Conservation (phyloP, 2,113 vertebrate genomes). For the Alosa alosa region DNA sequence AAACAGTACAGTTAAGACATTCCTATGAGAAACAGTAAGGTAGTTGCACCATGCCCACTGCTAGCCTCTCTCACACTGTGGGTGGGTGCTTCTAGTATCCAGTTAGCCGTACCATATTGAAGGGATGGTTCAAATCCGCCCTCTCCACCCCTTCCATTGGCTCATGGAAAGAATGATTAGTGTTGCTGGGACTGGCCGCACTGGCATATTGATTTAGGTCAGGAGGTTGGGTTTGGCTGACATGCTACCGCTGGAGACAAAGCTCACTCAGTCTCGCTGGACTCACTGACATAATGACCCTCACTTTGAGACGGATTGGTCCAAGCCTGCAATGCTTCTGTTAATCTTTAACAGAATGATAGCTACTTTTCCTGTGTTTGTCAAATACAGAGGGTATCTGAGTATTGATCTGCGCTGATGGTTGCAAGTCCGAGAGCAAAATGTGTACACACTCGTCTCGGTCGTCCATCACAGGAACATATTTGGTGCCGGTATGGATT, state of each 20-base stretch:
- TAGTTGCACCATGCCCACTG: slow-evolving; percentile 27
- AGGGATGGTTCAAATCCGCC: not conserved
- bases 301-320: slow-evolving; percentile 29
- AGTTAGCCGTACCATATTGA: slow-evolving; percentile 26
- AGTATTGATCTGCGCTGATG: not conserved
- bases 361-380: not conserved
- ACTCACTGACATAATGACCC: slow-evolving; percentile 17
- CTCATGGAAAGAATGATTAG: slow-evolving; percentile 37
- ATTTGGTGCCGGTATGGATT: not conserved
- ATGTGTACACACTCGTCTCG: not conserved
- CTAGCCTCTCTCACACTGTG: not conserved
- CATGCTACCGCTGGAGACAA: slow-evolving; percentile 36
- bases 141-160: not conserved
- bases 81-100: not conserved
- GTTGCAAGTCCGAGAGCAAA: not conserved
- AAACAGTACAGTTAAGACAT: not conserved
- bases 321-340: slow-evolving; percentile 21
- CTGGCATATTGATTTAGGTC: slow-evolving; percentile 38
- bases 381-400: not conserved
- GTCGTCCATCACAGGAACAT: slow-evolving; percentile 9
- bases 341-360: slow-evolving; percentile 30
- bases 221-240: slow-evolving; percentile 29
- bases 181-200: slow-evolving; percentile 27
- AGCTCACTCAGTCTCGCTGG: slow-evolving; percentile 27
- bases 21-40: not conserved